Conservation (phyloP, 2,888 invertebrate genomes). For the Oconnorella tubifera region DNA sequence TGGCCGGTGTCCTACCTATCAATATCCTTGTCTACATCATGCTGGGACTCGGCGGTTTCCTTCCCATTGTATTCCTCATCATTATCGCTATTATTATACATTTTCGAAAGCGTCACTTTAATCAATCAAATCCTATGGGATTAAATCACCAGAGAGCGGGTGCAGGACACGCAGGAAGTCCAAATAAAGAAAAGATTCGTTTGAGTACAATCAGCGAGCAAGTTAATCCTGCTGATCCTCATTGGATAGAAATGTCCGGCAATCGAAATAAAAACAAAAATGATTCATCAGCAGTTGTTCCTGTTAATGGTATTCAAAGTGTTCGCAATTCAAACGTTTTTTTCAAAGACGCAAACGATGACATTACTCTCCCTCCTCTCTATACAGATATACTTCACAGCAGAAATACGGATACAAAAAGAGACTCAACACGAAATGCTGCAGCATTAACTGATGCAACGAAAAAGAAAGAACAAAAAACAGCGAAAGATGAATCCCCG, state of each 20-base stretch:
- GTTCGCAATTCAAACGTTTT: not conserved
- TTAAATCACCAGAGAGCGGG: no score
- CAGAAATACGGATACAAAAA: no score
- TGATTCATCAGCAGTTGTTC: not conserved
- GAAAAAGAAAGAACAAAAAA: no score
- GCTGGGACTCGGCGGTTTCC: not conserved
- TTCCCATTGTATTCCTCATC: not conserved
- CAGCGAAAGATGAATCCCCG: no score
- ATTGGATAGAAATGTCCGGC: not conserved
- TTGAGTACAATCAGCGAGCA: not conserved
- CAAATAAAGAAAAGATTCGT: not conserved
- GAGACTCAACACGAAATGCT: not conserved
- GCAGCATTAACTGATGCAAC: not conserved
- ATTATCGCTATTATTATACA: not conserved
- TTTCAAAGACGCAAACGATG: not conserved
- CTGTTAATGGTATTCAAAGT: not conserved
- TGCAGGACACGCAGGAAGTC: not conserved
- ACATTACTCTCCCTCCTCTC: not conserved
- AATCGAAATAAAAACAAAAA: no score
- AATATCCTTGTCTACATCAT: not conserved
- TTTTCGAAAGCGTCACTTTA: not conserved
- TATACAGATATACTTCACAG: no score
- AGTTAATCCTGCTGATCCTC: no score
- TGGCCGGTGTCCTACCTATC: not conserved
- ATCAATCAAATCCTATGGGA: no score